A percentile compares a stretch with the other conserved stretches of the same genome.
phyloP scores from a whole-genome alignment of 2,113 vertebrate species.

The Boulengeromyrus knoepffleri region DNA sequence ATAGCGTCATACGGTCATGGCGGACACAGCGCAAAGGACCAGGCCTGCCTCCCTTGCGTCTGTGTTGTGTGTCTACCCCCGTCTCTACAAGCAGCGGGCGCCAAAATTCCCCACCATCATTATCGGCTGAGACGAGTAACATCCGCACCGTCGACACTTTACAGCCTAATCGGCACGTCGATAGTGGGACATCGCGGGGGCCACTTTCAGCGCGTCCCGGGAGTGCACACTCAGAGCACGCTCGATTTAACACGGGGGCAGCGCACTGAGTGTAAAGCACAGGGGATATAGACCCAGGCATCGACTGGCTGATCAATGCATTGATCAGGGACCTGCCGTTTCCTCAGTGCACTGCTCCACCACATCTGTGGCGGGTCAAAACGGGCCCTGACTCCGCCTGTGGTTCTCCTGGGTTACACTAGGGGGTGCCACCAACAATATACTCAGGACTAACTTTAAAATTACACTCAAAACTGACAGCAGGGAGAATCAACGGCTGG shows the following conservation, averaged over 20 bases:
- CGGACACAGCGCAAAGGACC: neutral
- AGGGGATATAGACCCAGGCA: constrained; percentile 56
- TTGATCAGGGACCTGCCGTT: constrained; percentile 59
- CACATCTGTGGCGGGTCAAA: constrained; percentile 36
- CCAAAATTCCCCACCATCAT: constrained; percentile 31
- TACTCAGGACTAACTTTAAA: neutral
- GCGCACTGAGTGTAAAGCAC: constrained; percentile 55
- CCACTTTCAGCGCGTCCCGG: constrained; percentile 59
- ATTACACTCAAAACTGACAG: neutral
- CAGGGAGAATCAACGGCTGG: neutral
- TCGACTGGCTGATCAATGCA: constrained; percentile 63
- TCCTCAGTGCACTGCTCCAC: constrained; percentile 38
- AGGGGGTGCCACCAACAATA: constrained; percentile 27
- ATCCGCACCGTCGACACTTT: constrained; percentile 56
- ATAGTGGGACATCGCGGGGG: constrained; percentile 55
- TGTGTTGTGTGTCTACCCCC: neutral
- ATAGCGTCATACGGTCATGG: neutral
- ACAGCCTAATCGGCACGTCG: constrained; percentile 60
- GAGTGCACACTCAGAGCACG: constrained; percentile 55
- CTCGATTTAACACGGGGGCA: constrained; percentile 62
- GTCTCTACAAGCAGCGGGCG: constrained; percentile 15
- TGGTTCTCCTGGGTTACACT: constrained; percentile 4
- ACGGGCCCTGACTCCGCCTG: constrained; percentile 39
- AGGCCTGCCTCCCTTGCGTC: neutral
- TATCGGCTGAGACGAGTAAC: constrained; percentile 54